Conservation (phyloP, 2,797 vertebrate genomes). For the Channallabes apus region DNA sequence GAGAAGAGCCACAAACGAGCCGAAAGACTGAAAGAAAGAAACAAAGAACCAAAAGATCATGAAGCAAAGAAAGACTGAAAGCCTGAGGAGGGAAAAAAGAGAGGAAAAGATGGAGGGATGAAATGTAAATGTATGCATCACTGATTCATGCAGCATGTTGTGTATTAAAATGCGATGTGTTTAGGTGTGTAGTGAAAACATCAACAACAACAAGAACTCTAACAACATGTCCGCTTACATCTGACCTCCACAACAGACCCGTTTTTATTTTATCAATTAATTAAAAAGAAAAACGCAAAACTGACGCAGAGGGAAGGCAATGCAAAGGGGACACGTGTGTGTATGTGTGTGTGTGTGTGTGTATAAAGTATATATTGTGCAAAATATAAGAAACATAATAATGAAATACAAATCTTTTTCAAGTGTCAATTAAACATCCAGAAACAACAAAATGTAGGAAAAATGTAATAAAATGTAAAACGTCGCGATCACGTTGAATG, state of each 20-base stretch:
- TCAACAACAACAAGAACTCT: background rate
- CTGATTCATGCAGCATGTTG: background rate
- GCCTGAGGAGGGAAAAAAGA: background rate
- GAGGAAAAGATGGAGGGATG: background rate
- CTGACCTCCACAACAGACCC: background rate
- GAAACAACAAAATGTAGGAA: background rate
- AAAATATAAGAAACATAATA: background rate
- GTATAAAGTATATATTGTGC: no score
- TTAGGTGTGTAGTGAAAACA: background rate
- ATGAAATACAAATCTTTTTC: background rate
- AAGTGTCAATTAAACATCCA: background rate
- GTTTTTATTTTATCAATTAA: background rate
- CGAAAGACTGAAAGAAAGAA: slow-evolving; percentile 17
- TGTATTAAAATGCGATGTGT: background rate
- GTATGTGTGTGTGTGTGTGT: no score
- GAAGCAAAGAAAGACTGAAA: background rate
- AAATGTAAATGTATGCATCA: slow-evolving; percentile 2
- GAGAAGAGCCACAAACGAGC: slow-evolving; percentile 19
- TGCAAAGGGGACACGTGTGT: background rate
- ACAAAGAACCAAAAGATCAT: background rate
- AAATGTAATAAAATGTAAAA: background rate
- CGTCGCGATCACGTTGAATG: background rate
- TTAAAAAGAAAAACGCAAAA: background rate
- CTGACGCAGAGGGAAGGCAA: background rate
- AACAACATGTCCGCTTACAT: background rate